These are phyloP conservation scores for Globicephala melas DNA, from an alignment of 2,113 vertebrate species.

Conservation along the genomic window DNA sequence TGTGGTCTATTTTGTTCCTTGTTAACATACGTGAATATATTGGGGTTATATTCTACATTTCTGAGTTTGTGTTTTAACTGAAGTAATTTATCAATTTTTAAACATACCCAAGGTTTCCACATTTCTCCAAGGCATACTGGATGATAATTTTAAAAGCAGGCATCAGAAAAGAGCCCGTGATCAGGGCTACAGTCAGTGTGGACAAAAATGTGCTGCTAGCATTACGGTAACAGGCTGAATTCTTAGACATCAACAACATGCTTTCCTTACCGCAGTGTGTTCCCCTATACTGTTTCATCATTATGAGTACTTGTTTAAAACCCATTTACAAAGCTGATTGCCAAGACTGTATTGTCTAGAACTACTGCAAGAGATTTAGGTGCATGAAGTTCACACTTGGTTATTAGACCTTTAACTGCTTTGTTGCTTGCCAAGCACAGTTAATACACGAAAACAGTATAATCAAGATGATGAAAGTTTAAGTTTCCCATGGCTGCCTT, in stretches of 20 bases:
- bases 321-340: not conserved
- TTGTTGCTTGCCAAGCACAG: conserved; percentile 11
- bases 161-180: not conserved
- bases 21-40: not conserved
- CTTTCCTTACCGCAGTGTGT: conserved; percentile 51
- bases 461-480: not conserved
- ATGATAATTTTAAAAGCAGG: conserved; percentile 5
- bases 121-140: not conserved
- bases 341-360: conserved; percentile 36
- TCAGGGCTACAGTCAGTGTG: conserved; percentile 6
- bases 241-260: conserved; percentile 38
- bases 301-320: conserved; percentile 50
- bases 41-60: not conserved
- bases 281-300: conserved; percentile 41
- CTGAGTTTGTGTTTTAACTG: not conserved
- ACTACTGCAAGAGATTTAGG: not conserved
- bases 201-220: not conserved
- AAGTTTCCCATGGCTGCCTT: not conserved
- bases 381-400: conserved; percentile 3
- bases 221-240: conserved; percentile 44
- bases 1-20: not conserved
- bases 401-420: not conserved
- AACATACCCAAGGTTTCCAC: not conserved
- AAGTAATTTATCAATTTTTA: not conserved
- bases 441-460: not conserved